These are phyloP conservation scores for Bos javanicus DNA, from an alignment of 2,113 vertebrate genomes.

Conservation along the genomic window DNA sequence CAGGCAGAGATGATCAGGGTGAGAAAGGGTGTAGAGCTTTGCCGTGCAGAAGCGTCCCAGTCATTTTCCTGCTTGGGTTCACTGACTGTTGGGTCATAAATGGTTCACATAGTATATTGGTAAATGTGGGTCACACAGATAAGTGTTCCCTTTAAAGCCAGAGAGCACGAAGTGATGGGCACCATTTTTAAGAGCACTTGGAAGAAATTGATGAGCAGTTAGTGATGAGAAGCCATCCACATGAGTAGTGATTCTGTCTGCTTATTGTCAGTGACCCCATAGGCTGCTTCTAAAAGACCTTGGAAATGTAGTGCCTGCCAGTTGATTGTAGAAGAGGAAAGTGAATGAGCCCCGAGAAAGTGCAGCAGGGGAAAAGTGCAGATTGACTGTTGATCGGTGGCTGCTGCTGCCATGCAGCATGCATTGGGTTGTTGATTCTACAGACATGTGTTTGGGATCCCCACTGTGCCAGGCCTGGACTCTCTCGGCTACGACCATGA, in stretches of 20 bases:
- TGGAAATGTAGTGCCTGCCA: not conserved
- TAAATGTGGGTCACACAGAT: not conserved
- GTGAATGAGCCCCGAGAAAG: not conserved
- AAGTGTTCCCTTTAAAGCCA: not conserved
- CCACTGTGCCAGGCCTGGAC: not conserved
- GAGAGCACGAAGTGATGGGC: not conserved
- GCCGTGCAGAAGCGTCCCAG: not conserved
- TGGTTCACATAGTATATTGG: not conserved
- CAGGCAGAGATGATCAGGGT: not conserved
- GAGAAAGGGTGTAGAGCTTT: not conserved
- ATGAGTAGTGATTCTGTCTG: not conserved
- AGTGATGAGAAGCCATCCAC: slow-evolving; percentile 13
- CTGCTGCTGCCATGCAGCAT: not conserved
- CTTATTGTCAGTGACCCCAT: not conserved
- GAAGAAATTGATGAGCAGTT: not conserved
- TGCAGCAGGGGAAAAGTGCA: not conserved
- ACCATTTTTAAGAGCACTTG: not conserved
- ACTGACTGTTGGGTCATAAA: not conserved
- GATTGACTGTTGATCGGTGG: not conserved
- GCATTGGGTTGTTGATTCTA: not conserved
- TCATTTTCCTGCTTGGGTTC: not conserved
- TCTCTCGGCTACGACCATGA: not conserved
- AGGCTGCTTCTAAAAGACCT: not conserved
- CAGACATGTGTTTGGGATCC: not conserved
- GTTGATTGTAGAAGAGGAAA: not conserved